Conservation (phyloP, 2,797 vertebrate species). For the Babyrousa celebensis region DNA sequence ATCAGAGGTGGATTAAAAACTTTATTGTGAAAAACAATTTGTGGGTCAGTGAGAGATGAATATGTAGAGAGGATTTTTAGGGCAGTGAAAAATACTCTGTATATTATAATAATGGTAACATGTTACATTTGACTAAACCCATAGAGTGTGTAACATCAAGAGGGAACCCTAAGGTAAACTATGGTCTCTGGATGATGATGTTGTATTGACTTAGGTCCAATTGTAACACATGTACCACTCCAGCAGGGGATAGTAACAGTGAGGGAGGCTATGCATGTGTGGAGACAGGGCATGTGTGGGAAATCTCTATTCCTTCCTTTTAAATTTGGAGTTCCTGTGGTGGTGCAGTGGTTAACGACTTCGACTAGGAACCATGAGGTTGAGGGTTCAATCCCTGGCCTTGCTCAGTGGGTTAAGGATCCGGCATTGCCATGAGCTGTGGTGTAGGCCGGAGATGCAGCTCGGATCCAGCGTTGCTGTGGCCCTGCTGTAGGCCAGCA, state of each 20-base stretch:
- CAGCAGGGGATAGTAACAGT: not conserved
- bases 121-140: not conserved
- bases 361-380: too few relatives aligned
- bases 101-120: not conserved
- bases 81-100: not conserved
- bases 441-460: too few relatives aligned
- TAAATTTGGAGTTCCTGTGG: not conserved
- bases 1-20: not conserved
- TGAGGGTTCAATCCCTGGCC: too few relatives aligned
- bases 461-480: too few relatives aligned
- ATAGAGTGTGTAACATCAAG: not conserved
- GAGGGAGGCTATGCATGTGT: not conserved
- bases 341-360: too few relatives aligned
- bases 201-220: not conserved
- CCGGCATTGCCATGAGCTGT: too few relatives aligned
- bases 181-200: not conserved
- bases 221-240: not conserved
- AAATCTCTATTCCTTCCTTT: conserved; percentile 4
- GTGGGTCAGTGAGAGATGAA: not conserved
- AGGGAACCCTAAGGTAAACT: not conserved
- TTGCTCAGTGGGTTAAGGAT: too few relatives aligned
- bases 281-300: not conserved
- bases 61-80: not conserved
- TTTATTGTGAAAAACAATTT: not conserved
- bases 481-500: too few relatives aligned